These are phyloP conservation scores for Drosophila auraria DNA, from an alignment of 1,140 invertebrate genomes.

Conservation along the genomic window DNA sequence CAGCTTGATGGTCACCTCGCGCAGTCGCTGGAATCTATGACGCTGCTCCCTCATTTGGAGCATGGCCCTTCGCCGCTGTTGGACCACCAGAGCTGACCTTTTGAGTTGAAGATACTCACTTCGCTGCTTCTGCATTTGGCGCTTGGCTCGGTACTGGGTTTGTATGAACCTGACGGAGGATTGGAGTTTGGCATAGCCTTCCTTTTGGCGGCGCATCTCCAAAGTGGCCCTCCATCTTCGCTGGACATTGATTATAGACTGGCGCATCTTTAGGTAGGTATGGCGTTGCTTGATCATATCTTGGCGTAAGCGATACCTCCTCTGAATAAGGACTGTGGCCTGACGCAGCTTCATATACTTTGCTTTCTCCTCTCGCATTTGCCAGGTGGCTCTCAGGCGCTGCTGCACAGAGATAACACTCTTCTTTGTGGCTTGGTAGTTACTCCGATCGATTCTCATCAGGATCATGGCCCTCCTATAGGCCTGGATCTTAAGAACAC, in stretches of 20 bases:
- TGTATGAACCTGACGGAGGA: conserved; percentile 25
- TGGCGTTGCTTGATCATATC: conserved; percentile 44
- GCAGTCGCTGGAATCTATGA: conserved; percentile 44
- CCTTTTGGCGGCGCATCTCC: conserved; percentile 23
- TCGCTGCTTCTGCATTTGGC: conserved; percentile 28
- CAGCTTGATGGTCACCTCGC: conserved; percentile 76
- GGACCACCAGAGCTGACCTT: conserved; percentile 51
- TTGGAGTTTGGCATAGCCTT: conserved; percentile 16
- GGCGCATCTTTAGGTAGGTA: conserved; percentile 55
- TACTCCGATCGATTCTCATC: conserved; percentile 16
- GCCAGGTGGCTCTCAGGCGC: conserved; percentile 22
- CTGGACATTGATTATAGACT: conserved; percentile 48
- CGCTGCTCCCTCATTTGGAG: conserved; percentile 46
- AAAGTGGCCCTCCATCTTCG: conserved; percentile 52
- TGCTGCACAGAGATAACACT: conserved; percentile 23
- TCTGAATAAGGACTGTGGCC: conserved; percentile 72
- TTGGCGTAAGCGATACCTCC: conserved; percentile 48
- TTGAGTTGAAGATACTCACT: conserved; percentile 52
- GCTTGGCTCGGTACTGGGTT: conserved; percentile 44
- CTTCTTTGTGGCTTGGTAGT: conserved; percentile 41
- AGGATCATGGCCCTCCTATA: conserved; percentile 84
- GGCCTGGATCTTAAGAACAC: conserved; percentile 73
- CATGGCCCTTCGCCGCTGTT: conserved; percentile 56
- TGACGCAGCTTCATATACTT: conserved; percentile 16
- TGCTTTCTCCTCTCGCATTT: conserved; percentile 24